Evolutionary conservation across 1,140 invertebrate species (phyloP), one percentile per base, ranked within the genome.

Genomic region (Delia radicum): DNA sequence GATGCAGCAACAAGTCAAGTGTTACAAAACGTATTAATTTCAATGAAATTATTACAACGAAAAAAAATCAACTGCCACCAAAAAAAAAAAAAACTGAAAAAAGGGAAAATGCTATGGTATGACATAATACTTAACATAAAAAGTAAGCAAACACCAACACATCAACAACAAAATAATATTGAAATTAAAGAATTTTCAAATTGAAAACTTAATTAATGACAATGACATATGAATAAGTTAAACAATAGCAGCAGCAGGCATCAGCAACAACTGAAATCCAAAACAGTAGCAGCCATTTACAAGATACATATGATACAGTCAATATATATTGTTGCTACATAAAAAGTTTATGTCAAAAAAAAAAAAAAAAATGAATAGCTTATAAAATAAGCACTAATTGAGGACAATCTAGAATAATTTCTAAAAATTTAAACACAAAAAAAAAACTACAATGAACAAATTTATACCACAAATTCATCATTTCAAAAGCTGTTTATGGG

Each of bases 131-230:
- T 55, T 21, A 37, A 13, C 3, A 42, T 15, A 5, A 42, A 42
- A 42, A 42, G 37, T 42, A 42, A 42, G 37, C 6, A 42, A 42
- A 33, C 37, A 42, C 8, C 37, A 42, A 3, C 37, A 5, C 12
- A 10, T 15, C 6, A 42, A 5, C 37, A 42, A 42, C 37, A 10
- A 42, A 33, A 18, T 55, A 21, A 55, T 55, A 55, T 55, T 55
- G n/a, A 55, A 55, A 55, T 55, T 18, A 55, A 55, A 55, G n/a
- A 18, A 55, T 21, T 55, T 55, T 55, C 48, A 55, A 55, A 55
- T 55, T 55, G 48, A 55, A 55, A 55, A 55, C 48, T 55, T 55
- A 55, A 55, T 55, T 55, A 55, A 55, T 55, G 48, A 55, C 48
- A 55, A 55, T 55, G 48, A 55, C 48, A 55, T 55, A 55, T 55